These are phyloP conservation scores for Galagoides demidoff DNA, from an alignment of 2,797 vertebrate genomes.

Conservation along the genomic window DNA sequence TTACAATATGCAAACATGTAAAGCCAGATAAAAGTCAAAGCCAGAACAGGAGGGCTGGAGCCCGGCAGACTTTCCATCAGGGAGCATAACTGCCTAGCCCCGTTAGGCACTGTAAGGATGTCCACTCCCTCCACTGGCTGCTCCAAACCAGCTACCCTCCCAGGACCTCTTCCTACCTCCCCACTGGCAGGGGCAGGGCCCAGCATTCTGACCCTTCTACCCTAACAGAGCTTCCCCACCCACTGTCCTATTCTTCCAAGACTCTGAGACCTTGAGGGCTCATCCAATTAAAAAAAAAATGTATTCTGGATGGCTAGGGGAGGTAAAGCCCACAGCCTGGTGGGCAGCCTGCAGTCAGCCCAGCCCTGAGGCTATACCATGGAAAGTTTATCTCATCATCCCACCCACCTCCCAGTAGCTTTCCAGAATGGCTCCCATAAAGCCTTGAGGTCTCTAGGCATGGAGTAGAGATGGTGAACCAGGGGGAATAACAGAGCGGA, in stretches of 20 bases:
- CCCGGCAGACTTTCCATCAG: not conserved
- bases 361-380: not conserved
- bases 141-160: not conserved
- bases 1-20: not conserved
- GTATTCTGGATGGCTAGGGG: not conserved
- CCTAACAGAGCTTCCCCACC: not conserved
- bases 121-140: not conserved
- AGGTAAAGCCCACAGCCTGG: not conserved
- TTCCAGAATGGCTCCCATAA: not conserved
- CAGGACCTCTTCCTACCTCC: not conserved
- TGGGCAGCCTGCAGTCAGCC: not conserved
- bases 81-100: not conserved
- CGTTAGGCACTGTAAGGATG: rapidly evolving
- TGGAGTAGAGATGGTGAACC: not conserved
- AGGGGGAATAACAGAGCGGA: not conserved
- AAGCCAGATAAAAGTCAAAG: not conserved
- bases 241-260: not conserved
- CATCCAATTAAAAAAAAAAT: not conserved
- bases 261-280: not conserved
- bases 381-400: not conserved
- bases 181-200: not conserved
- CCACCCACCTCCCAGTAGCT: not conserved
- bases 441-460: not conserved
- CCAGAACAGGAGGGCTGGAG: not conserved
- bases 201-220: rapidly evolving